phyloP scores from a whole-genome alignment of 2,888 invertebrate genomes.

The Theodoxus fluviatilis region DNA sequence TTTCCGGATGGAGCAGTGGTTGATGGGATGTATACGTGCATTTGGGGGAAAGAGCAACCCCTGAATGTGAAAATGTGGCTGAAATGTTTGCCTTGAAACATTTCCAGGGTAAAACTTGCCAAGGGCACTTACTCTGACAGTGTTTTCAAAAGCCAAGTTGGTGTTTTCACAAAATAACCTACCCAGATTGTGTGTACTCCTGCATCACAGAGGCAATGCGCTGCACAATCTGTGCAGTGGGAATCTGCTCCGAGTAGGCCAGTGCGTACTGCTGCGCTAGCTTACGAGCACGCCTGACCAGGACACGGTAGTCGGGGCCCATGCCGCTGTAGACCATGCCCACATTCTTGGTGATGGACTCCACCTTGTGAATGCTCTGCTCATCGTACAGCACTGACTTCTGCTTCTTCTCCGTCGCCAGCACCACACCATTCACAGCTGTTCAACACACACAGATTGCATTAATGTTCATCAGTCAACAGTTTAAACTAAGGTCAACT shows the following conservation, averaged over 20 bases:
- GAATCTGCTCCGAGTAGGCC: slow-evolving; percentile 92
- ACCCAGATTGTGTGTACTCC: slow-evolving; percentile 99
- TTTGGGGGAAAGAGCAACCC: no score
- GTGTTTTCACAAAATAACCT: no score
- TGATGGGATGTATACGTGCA: no score
- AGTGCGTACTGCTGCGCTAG: slow-evolving; percentile 93
- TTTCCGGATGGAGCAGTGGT: no score
- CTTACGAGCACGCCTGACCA: slow-evolving; percentile 91
- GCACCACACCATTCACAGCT: slow-evolving; percentile 97
- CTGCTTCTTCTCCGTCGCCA: slow-evolving; percentile 98
- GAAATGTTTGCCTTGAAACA: no score
- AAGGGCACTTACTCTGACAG: no score
- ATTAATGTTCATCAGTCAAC: no score
- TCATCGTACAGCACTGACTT: slow-evolving; percentile 96
- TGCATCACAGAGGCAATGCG: slow-evolving; percentile 97
- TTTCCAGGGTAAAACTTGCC: no score
- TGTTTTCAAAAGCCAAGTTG: not conserved
- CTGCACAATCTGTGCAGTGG: slow-evolving; percentile 94
- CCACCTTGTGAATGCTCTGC: slow-evolving; percentile 94
- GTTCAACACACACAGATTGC: no score
- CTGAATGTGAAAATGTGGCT: no score
- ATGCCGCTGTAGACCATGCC: slow-evolving; percentile 95
- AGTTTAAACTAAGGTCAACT: no score
- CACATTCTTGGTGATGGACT: slow-evolving; percentile 91
- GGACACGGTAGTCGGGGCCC: slow-evolving; percentile 75